Percentiles rank a stretch among this genome's conserved stretches.
Conservation (phyloP, 1,140 invertebrate genomes). For the Vollenhovia emeryi region DNA sequence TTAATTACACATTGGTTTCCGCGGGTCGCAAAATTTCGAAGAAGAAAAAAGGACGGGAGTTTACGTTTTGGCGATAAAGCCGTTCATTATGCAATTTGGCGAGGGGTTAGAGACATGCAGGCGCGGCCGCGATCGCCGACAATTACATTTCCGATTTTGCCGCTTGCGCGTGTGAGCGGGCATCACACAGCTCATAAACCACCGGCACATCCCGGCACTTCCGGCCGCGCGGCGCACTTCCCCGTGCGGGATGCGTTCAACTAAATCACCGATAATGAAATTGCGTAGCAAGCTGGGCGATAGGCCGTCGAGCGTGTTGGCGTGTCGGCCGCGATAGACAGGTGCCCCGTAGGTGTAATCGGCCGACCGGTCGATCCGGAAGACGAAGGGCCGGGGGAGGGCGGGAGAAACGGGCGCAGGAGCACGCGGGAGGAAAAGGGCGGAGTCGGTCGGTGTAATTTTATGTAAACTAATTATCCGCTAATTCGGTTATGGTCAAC, state of each 20-base stretch:
- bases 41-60: neutral
- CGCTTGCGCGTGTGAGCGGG: constrained; percentile 28
- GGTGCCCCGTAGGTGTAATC: constrained; percentile 43
- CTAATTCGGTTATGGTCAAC: constrained; percentile 74
- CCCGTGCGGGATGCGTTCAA: constrained; percentile 51
- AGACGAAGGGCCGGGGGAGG: constrained; percentile 20
- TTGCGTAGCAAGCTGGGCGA: constrained; percentile 62
- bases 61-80: neutral
- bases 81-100: neutral
- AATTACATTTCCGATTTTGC: constrained; percentile 54
- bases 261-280: constrained; percentile 76
- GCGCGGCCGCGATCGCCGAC: neutral
- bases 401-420: neutral
- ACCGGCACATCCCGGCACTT: constrained; percentile 26
- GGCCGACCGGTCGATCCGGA: constrained; percentile 26
- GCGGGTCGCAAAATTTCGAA: neutral
- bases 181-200: constrained; percentile 48
- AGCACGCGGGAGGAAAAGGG: constrained; percentile 20
- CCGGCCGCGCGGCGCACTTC: constrained; percentile 31
- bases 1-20: neutral
- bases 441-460: constrained; percentile 65
- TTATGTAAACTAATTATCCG: constrained; percentile 79
- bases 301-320: constrained; percentile 42
- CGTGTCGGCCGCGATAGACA: constrained; percentile 48
- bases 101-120: neutral